Base-by-base conservation (phyloP, 2,797 vertebrate species). In the Anguilla pacifica region DNA sequence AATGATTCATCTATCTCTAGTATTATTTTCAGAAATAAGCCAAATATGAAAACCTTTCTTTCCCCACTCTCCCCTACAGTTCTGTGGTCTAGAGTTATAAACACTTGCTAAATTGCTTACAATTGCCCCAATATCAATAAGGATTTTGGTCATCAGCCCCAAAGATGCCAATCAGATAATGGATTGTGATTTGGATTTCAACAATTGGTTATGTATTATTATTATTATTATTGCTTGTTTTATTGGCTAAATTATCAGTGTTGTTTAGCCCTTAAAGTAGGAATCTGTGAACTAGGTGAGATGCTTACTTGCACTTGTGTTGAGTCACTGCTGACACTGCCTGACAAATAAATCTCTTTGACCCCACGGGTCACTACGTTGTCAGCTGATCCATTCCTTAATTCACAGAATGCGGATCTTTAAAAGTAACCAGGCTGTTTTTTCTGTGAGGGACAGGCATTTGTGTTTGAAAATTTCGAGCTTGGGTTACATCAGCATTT, bases 301-400 rank as follows among this genome's bases (percentile, higher is more conserved):
- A 74, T 31, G 70, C 67, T n/a, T 25, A n/a, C 70, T 35, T 11
- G 11, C 28, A 74, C 31, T 74, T 74, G 15, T 35, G 28, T 39
- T 35, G 28, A 11, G 10, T 74, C 70, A 74, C 11, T 74, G 70
- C 70, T 74, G 70, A 31, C 70, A 35, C 70, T 74, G 28, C 31
- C 31, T 74, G 70, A 74, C 31, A 39, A 74, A 74, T 74, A 74
- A 70, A 70, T 74, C 64, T 74, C 31, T 74, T 35, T 74, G 13
- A 35, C 31, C 70, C 10, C 28, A 74, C 3, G 28, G 9, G 28
- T 31, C 70, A 74, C 28, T 7, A 9, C 25, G 2, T 70, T 70
- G 64, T 70, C 64, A 70, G 64, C 64, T n/a, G 7, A 74, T 11
- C 70, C 70, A 28, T 74, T 10, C 70, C 3, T 35, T 11, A 35